Evolutionary conservation across 2,113 vertebrate genomes (phyloP), one percentile per base, ranked within the genome.

Genomic region (Empidonax alnorum): DNA sequence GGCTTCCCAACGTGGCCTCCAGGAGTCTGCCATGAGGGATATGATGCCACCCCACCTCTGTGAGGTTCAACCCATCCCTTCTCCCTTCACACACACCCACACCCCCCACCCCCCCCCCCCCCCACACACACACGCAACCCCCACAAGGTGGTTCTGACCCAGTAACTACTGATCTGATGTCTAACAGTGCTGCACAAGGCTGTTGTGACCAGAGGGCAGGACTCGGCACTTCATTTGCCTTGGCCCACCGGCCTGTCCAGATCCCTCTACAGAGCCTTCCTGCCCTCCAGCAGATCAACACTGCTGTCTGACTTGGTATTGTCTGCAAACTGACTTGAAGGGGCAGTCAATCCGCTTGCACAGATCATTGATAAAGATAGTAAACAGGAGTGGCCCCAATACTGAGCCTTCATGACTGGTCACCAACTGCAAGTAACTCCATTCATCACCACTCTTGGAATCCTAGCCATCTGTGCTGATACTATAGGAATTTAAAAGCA

Each of bases 331-430:
- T 31, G 52, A 25, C 5, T 30, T n/a, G 52, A 52, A 10, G 33
- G 12, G 13, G 5, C 16, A 41, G 7, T 35, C 0, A 1, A 21
- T 50, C 7, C 17, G 3, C 37, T 66, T 1, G 3, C 72, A 16
- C 23, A 24, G 19, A 12, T 53, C 4, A 8, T 41, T 31, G 39
- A 20, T 87, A 62, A 39, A 62, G 59, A 19, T 12, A 39, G 24
- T 62, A 28, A 62, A 62, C 35, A 62, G 59, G 25, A 39, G 25
- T 27, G 35, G 35, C 24, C 37, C 24, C 24, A 39, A 27, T 37
- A 25, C 33, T 46, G n/a, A 53, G 13, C 33, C 19, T 23, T 31
- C n/a, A 9, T 62, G n/a, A 35, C n/a, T 2, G 2, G 2, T 21
- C 0, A 0, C 28, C 16, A 39, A 2, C 28, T n/a, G 46, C 20